Percentiles rank a stretch among this genome's conserved stretches.
These are phyloP conservation scores for Lanius collurio DNA, from an alignment of 2,113 vertebrate genomes.

Conservation along the genomic window DNA sequence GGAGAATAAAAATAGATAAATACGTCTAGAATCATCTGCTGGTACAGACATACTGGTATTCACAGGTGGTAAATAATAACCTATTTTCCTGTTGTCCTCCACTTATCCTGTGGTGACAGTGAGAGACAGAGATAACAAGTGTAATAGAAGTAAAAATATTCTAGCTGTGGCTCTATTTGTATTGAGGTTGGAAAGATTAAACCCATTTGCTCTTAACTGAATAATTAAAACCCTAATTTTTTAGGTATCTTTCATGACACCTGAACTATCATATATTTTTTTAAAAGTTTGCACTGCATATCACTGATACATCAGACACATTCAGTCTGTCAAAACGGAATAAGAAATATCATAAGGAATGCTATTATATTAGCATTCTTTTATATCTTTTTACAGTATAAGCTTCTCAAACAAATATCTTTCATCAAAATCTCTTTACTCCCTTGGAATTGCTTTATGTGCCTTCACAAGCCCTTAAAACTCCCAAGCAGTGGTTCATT, in stretches of 20 bases:
- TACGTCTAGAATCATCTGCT: background rate
- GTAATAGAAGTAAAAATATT: background rate
- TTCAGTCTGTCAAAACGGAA: background rate
- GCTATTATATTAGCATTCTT: background rate
- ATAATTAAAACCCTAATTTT: background rate
- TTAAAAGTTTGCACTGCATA: background rate
- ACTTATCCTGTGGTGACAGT: background rate
- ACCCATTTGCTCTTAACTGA: background rate
- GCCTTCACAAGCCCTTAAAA: background rate
- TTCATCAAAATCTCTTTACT: background rate
- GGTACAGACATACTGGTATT: background rate
- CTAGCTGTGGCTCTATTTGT: background rate
- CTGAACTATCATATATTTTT: background rate
- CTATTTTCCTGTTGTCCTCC: background rate
- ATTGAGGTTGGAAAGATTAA: background rate
- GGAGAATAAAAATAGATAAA: background rate
- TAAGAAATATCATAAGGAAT: background rate
- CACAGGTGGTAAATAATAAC: background rate
- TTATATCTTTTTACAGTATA: background rate
- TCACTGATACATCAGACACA: background rate
- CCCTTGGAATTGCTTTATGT: background rate
- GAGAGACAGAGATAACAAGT: background rate
- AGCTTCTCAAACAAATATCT: background rate
- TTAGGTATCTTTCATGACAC: background rate
- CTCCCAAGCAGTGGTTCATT: background rate